These are phyloP conservation scores for Neotragus pygmaeus DNA, from an alignment of 2,113 vertebrate species.

Conservation along the genomic window DNA sequence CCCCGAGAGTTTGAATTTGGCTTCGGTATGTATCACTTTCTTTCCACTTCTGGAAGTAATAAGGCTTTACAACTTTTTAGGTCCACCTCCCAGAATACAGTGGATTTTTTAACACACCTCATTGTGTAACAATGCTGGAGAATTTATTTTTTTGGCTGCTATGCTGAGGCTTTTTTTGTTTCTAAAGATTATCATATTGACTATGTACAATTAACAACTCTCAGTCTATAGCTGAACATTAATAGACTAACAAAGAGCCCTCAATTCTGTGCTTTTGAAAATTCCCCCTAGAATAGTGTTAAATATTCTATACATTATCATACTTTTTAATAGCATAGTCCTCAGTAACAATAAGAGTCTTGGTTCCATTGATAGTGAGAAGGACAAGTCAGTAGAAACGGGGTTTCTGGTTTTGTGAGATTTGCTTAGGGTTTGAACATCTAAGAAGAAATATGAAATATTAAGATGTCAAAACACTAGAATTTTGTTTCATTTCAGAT, in stretches of 20 bases:
- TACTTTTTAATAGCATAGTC: neutral
- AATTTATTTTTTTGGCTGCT: neutral
- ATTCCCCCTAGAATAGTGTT: neutral
- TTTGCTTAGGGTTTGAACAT: neutral
- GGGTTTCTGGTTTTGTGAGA: neutral
- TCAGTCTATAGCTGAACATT: neutral
- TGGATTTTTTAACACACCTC: neutral
- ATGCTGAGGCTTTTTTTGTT: neutral
- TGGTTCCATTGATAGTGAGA: neutral
- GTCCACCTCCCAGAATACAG: neutral
- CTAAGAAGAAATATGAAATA: constrained; percentile 12
- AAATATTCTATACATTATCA: neutral
- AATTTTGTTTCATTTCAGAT: neutral
- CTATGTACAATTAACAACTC: neutral
- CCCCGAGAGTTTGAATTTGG: neutral
- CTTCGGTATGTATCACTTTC: neutral
- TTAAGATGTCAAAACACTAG: constrained; percentile 6
- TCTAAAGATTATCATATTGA: neutral
- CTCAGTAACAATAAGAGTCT: neutral
- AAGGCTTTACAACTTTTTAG: neutral
- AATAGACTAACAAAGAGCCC: neutral
- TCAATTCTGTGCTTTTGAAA: neutral
- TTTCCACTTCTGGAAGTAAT: neutral
- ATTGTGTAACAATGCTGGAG: neutral
- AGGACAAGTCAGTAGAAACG: neutral